Base-by-base conservation (phyloP, 2,797 vertebrate genomes). In the Lepus townsendii region DNA sequence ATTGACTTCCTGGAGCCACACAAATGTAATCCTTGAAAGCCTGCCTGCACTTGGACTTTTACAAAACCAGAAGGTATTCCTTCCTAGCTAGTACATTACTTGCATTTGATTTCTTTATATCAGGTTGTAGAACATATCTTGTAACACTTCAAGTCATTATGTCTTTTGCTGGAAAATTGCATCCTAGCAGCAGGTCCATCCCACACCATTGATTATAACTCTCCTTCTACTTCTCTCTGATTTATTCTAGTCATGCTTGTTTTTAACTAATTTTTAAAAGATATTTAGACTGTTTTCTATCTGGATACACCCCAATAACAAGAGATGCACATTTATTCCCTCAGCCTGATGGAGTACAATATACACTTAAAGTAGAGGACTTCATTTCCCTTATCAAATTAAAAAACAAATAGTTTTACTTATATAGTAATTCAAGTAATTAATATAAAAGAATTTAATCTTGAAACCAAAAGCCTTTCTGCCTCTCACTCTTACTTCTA, bases 201-300 rank as follows among this genome's bases (percentile, higher is more conserved):
- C 83, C 80, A 98, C 83, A 78, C 78, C 93, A 96, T 92, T 95
- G 96, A 98, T 97, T 94, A 95, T 47, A 71, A 93, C n/a, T 47
- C 24, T 96, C 71, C 35, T 32, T 96, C 94, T 94, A n/a, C 32
- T 88, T 97, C 65, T 57, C 20, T 38, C 20, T 66, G 60, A 97
- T 96, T 96, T 65, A 20, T 96, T 97, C 92, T 38, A 96, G 42
- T 85, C 87, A 83, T 95, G 60, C n/a, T 91, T 96, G 68, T 73
- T 75, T 97, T 96, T 97, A 97, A 98, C 83, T 93, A 97, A 85
- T 83, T 91, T 60, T 57, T 60, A 32, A 54, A 35, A 16, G 50
- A 72, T 32, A 88, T 54, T 47, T 63, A 84, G 88, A 80, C 76
- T 66, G 83, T 63, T 54, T 63, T 72, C 30, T 96, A n/a, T 94